A percentile compares a stretch with the other conserved stretches of the same genome.
These are phyloP conservation scores for Mus pahari DNA, from an alignment of 2,113 vertebrate species.

Conservation along the genomic window DNA sequence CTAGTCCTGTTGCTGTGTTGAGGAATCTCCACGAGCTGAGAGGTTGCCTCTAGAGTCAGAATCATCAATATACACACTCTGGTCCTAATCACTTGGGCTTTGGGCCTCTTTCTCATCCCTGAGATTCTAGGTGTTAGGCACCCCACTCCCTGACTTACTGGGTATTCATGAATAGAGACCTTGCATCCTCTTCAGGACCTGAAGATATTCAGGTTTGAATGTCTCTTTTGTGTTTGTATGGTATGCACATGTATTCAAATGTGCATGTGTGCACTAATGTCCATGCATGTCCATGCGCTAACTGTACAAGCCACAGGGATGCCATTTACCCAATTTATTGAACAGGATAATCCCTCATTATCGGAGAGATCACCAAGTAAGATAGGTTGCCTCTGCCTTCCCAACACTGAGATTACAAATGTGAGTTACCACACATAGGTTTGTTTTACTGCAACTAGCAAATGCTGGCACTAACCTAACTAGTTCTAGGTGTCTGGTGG, in stretches of 20 bases:
- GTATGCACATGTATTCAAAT: too few species aligned
- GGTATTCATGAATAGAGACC: neutral
- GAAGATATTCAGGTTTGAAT: neutral
- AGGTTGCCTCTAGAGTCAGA: neutral
- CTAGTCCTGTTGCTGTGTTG: neutral
- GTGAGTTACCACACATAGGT: neutral
- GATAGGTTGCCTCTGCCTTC: neutral
- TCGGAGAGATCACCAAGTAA: neutral
- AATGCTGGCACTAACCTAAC: too few species aligned
- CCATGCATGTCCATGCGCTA: neutral
- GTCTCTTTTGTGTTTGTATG: neutral
- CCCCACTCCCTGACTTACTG: neutral
- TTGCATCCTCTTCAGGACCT: neutral
- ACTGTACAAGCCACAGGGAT: neutral
- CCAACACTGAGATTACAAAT: neutral
- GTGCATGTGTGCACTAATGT: too few species aligned
- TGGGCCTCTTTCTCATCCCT: neutral
- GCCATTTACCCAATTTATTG: neutral
- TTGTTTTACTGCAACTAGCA: neutral
- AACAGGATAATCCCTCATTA: neutral
- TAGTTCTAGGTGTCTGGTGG: neutral
- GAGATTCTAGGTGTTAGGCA: neutral
- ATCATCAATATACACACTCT: neutral
- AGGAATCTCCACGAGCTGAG: neutral
- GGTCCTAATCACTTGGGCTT: neutral